Evolutionary conservation across 2,113 vertebrate genomes (phyloP).

Genomic region (Sterrhoptilus dennistouni): DNA sequence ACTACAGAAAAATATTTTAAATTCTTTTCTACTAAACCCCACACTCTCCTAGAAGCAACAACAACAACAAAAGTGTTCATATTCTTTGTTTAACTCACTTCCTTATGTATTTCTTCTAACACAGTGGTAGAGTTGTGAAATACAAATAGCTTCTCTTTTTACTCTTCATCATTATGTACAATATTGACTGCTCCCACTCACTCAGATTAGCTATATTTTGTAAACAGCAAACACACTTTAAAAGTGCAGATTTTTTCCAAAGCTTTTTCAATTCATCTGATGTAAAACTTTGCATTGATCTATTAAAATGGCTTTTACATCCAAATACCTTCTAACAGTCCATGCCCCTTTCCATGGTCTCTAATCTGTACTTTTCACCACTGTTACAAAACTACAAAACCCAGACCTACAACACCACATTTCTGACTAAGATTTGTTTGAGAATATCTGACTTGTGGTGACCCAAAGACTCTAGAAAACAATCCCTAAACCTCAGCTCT

Average conservation of each 20-base stretch:
- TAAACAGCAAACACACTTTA: background rate
- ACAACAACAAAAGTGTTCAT: background rate
- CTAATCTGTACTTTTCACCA: background rate
- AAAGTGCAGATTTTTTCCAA: background rate
- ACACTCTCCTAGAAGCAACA: background rate
- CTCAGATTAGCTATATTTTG: background rate
- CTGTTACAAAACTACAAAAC: background rate
- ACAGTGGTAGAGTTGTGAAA: background rate
- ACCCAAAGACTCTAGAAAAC: background rate
- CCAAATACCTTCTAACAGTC: background rate
- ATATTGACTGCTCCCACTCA: conserved; percentile 17
- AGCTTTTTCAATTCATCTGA: conserved; percentile 18
- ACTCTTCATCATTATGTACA: background rate
- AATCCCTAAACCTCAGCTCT: background rate
- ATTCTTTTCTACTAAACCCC: background rate
- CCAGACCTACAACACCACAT: background rate
- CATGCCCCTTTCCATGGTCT: background rate
- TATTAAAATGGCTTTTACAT: background rate
- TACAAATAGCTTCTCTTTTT: background rate
- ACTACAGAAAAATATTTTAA: background rate
- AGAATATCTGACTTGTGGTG: background rate
- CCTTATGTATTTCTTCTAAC: background rate
- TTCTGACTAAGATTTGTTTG: background rate
- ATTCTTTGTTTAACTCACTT: background rate
- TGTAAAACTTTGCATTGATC: background rate